Evolutionary conservation across 2,888 invertebrate genomes (phyloP).

Genomic region (Phaedon cochleariae): DNA sequence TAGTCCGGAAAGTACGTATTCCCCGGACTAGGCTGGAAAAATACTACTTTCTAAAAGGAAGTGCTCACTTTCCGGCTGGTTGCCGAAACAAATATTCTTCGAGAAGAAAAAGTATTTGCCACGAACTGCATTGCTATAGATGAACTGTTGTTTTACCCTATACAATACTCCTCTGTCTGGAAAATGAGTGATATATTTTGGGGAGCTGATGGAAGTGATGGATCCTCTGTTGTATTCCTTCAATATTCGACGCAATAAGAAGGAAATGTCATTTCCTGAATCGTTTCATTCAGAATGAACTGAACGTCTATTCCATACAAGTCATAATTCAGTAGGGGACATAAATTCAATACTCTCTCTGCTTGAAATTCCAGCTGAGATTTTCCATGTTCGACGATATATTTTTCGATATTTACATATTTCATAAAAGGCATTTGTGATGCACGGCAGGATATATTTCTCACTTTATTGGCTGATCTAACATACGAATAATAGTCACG

Average conservation of each 20-base stretch:
- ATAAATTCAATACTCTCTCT: background rate
- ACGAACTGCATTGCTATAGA: too few relatives aligned
- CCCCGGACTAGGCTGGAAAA: too few relatives aligned
- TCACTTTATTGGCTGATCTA: slow-evolving; percentile 50
- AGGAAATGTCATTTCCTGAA: background rate
- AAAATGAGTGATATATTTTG: too few relatives aligned
- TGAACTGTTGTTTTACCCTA: too few relatives aligned
- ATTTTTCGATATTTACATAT: slow-evolving; percentile 59
- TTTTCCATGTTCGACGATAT: slow-evolving; percentile 58
- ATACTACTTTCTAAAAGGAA: too few relatives aligned
- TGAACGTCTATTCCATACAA: background rate
- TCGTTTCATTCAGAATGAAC: background rate
- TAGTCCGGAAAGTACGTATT: too few relatives aligned
- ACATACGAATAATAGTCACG: slow-evolving; percentile 12
- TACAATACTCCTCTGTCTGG: too few relatives aligned
- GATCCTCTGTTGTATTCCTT: background rate
- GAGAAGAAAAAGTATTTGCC: too few relatives aligned
- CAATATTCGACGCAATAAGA: background rate
- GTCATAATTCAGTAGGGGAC: background rate
- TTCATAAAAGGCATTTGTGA: slow-evolving; percentile 56
- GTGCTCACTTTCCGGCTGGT: too few relatives aligned
- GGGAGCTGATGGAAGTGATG: too few relatives aligned
- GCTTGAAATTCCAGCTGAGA: slow-evolving; percentile 56
- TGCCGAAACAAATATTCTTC: too few relatives aligned
- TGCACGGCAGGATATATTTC: slow-evolving; percentile 56